phyloP scores from a whole-genome alignment of 2,888 invertebrate genomes.

The Oscheius onirici region DNA sequence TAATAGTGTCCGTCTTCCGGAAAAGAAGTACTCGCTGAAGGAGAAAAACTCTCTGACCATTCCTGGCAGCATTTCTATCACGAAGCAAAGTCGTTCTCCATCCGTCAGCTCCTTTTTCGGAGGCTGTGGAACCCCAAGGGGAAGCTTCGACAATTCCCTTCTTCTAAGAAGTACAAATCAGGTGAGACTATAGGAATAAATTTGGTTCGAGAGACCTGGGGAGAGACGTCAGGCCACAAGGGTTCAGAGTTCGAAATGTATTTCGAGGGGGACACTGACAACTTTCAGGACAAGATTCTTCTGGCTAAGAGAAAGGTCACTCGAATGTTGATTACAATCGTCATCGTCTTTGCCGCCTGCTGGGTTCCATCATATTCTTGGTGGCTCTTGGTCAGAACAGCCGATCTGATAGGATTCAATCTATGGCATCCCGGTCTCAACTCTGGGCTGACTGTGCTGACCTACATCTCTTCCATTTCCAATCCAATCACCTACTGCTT shows the following conservation, averaged over 20 bases:
- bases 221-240: neutral
- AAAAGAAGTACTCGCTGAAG: conserved; percentile 22
- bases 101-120: conserved; percentile 46
- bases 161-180: conserved; percentile 49
- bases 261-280: neutral
- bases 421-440: conserved; percentile 57
- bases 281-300: conserved; percentile 80
- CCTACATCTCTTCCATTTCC: conserved; percentile 58
- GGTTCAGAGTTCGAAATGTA: neutral
- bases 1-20: conserved; percentile 39
- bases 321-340: conserved; percentile 87
- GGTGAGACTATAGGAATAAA: conserved; percentile 10
- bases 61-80: conserved; percentile 19
- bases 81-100: conserved; percentile 2
- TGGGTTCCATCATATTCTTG: conserved; percentile 80
- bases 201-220: neutral
- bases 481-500: conserved; percentile 92
- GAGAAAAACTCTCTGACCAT: conserved; percentile 46
- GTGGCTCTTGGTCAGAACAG: conserved; percentile 57
- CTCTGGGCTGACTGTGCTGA: conserved; percentile 54
- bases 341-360: conserved; percentile 87
- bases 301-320: conserved; percentile 79
- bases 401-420: conserved; percentile 48
- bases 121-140: conserved; percentile 37
- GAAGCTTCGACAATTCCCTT: conserved; percentile 45